A percentile compares a stretch with the other conserved stretches of the same genome.
Evolutionary conservation across 2,113 vertebrate species (phyloP).

Genomic region (Oriolus oriolus): DNA sequence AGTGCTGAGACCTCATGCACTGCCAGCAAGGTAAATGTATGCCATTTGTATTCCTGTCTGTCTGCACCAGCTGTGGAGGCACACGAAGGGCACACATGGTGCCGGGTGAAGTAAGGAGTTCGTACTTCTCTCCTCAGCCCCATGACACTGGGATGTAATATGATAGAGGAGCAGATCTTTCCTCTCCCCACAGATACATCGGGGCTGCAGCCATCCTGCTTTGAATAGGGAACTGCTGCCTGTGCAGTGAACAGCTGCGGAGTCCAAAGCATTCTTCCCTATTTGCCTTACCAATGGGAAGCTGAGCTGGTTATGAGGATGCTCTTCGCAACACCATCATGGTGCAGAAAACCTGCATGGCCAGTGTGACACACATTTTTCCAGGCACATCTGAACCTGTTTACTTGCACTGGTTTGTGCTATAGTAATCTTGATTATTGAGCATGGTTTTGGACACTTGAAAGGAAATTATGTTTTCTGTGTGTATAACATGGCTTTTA

Average conservation of each 20-base stretch:
- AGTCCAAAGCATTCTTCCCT: not conserved
- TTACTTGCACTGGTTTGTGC: not conserved
- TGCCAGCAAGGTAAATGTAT: not conserved
- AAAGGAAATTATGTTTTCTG: not conserved
- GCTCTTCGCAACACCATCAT: not conserved
- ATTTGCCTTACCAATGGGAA: not conserved
- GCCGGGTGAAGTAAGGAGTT: not conserved
- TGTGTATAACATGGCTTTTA: not conserved
- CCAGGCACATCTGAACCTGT: not conserved
- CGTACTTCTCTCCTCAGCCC: not conserved
- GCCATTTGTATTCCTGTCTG: not conserved
- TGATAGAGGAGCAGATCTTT: not conserved
- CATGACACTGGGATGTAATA: accelerated
- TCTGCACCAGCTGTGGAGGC: not conserved
- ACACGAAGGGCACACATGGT: not conserved
- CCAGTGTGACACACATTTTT: not conserved
- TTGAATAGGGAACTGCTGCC: not conserved
- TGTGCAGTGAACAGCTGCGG: not conserved
- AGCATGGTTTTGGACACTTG: not conserved
- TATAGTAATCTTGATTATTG: not conserved
- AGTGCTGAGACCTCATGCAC: accelerated
- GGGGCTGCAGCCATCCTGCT: not conserved
- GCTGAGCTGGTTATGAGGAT: not conserved
- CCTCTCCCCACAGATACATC: not conserved
- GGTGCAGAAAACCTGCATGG: not conserved